Evolutionary conservation across 1,140 invertebrate genomes (phyloP).

Genomic region (Vanessa atalanta): DNA sequence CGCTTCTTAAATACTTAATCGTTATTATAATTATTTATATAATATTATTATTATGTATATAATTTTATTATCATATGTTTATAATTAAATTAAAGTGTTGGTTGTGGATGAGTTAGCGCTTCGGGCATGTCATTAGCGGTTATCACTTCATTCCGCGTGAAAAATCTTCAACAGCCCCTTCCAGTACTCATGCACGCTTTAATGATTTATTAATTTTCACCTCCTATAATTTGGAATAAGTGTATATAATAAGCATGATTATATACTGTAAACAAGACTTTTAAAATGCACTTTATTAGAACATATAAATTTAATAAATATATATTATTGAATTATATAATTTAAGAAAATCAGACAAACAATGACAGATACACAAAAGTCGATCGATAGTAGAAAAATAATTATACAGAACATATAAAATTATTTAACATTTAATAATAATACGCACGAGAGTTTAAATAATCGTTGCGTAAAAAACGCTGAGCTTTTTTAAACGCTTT

Average conservation of each 20-base stretch:
- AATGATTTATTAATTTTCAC: slow-evolving; percentile 79
- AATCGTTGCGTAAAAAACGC: too few species aligned
- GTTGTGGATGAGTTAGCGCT: slow-evolving; percentile 69
- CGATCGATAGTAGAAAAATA: too few species aligned
- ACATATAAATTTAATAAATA: neutral
- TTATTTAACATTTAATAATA: too few species aligned
- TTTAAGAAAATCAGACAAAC: too few species aligned
- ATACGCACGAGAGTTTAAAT: too few species aligned
- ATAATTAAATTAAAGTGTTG: slow-evolving; percentile 31
- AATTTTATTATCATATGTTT: slow-evolving; percentile 6
- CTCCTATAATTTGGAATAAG: slow-evolving; percentile 36
- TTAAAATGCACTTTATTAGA: neutral
- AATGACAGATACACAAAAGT: too few species aligned
- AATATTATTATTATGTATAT: too few species aligned
- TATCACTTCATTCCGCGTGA: slow-evolving; percentile 80
- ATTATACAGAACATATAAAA: too few species aligned
- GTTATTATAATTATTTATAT: too few species aligned
- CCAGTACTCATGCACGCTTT: slow-evolving; percentile 63
- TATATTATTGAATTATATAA: too few species aligned
- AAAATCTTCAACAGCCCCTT: slow-evolving; percentile 77
- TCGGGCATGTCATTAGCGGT: slow-evolving; percentile 74
- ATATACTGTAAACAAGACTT: neutral
- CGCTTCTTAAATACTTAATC: too few species aligned
- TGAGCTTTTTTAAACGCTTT: too few species aligned
- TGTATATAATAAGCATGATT: neutral